Evolutionary conservation across 2,888 invertebrate species (phyloP), one percentile per base, ranked within the genome.

Genomic region (Caenorhabditis sinica): DNA sequence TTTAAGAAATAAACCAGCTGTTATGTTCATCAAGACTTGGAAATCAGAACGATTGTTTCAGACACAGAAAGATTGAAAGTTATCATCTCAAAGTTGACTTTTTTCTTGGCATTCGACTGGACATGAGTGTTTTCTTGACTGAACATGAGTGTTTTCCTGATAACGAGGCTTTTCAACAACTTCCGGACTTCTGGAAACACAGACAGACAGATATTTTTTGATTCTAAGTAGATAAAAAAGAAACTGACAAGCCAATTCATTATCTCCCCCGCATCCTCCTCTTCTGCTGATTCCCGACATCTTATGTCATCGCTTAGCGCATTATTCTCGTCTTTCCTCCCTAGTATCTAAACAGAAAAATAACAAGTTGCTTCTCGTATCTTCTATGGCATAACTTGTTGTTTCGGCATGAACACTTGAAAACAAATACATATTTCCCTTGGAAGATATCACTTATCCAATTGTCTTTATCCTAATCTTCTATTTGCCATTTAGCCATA

Each of bases 271-370:
- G n/a, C n/a, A n/a, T n/a, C n/a, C n/a, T n/a, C n/a, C 60, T 53
- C n/a, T 15, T 25, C 23, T 15, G 20, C 63, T 6, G 13, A 43
- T 23, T 43, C n/a, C 51, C 58, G 15, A 13, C 53, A n/a, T 61
- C 66, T 69, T 71, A 79, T 76, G 76, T 76, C 76, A 77, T 69
- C 77, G 66, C 66, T 76, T 76, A 49, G 28, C 76, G 76, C 76
- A 68, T 76, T 68, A 66, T 75, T 66, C 75, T 66, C 66, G 75
- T 65, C 15, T 13, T 3, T 36, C 30, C 13, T 43, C 33, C 4
- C 33, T 20, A 20, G 28, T 58, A 4, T 40, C 20, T n/a, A 4
- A 40, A 43, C n/a, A 43, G n/a, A 51, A 20, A 68, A 77, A 77
- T 8, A 61, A 77, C 77, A 77, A 77, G 72, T 80, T 80, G 65